phyloP scores from a whole-genome alignment of 1,140 invertebrate species.

The Neotoxoptera formosana region DNA sequence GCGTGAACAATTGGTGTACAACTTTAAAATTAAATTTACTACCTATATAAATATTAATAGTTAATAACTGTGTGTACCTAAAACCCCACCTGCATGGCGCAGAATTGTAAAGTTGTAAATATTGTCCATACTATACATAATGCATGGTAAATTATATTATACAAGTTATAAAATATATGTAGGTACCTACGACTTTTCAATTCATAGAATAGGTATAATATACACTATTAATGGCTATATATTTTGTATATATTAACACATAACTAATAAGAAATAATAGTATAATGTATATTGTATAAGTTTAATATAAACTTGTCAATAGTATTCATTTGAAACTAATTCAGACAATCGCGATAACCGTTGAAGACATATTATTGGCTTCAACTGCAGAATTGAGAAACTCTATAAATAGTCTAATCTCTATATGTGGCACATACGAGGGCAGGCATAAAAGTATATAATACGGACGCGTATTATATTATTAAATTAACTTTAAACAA shows the following conservation, averaged over 20 bases:
- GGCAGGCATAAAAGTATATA: neutral
- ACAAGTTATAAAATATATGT: neutral
- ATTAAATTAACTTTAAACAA: neutral
- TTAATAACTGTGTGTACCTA: neutral
- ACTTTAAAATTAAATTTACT: constrained; percentile 1
- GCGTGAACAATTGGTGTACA: neutral
- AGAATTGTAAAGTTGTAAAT: neutral
- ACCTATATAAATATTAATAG: neutral
- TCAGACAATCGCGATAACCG: neutral
- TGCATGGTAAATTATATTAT: neutral
- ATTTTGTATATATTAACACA: too few species aligned
- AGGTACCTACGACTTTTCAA: too few species aligned
- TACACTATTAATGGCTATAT: too few species aligned
- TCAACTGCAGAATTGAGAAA: neutral
- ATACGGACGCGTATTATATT: neutral
- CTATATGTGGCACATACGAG: neutral
- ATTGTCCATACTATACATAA: neutral
- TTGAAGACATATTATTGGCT: neutral
- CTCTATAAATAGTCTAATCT: neutral
- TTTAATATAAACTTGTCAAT: constrained; percentile 3
- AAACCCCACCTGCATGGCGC: neutral
- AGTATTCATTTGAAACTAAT: neutral
- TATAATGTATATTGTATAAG: neutral
- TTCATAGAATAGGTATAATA: too few species aligned
- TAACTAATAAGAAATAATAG: too few species aligned